A percentile compares a stretch with the other conserved stretches of the same genome.
These are phyloP conservation scores for Tetragnatha versicolor DNA, from an alignment of 1,140 invertebrate species.

Conservation along the genomic window DNA sequence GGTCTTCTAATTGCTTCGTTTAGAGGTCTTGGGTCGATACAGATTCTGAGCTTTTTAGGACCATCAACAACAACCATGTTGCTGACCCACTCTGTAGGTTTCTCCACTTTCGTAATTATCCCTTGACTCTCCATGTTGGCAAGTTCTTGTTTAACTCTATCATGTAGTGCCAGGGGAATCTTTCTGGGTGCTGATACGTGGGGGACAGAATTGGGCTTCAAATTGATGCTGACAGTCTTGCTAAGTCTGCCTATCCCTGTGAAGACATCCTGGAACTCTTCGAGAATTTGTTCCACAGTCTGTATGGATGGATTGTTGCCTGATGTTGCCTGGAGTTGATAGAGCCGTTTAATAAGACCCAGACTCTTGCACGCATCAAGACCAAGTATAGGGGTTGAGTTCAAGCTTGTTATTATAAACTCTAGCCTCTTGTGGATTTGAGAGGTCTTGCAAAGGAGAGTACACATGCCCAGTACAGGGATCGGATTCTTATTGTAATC, in stretches of 20 bases:
- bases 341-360: not conserved
- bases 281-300: not conserved
- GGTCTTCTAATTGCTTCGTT: conserved; percentile 59
- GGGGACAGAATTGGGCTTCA: not conserved
- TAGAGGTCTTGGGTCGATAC: conserved; percentile 57
- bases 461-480: too few species aligned
- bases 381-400: not conserved
- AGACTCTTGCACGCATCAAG: not conserved
- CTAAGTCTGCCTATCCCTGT: conserved; percentile 1
- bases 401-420: too few species aligned
- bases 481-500: too few species aligned
- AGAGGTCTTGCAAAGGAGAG: too few species aligned
- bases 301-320: not conserved
- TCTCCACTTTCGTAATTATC: conserved; percentile 60
- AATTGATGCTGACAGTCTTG: conserved; percentile 9
- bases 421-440: too few species aligned
- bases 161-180: conserved; percentile 43
- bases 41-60: conserved; percentile 52
- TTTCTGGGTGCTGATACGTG: conserved; percentile 30
- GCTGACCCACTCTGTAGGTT: conserved; percentile 58
- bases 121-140: conserved; percentile 52
- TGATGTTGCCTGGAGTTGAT: not conserved
- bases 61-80: conserved; percentile 54
- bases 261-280: conserved; percentile 40
- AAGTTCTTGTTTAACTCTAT: conserved; percentile 56